Evolutionary conservation across 2,797 vertebrate genomes (phyloP).

Genomic region (Vipera latastei): DNA sequence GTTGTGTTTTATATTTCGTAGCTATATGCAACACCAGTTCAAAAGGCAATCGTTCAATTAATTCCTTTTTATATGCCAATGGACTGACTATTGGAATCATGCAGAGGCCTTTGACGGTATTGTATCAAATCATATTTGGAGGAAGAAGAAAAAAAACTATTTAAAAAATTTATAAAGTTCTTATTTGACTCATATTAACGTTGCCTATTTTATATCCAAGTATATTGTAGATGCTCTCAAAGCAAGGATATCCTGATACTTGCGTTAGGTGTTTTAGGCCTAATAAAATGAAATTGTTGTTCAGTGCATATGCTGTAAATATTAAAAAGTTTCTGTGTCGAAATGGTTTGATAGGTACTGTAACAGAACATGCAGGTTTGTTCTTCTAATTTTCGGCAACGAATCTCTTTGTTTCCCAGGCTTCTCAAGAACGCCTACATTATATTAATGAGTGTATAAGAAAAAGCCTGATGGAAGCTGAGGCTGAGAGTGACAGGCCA

Average conservation of each 20-base stretch:
- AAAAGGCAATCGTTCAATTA: neutral
- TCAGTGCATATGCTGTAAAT: neutral
- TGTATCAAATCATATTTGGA: neutral
- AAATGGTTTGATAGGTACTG: slow-evolving; percentile 3
- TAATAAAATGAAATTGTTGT: neutral
- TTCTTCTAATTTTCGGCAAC: slow-evolving; percentile 15
- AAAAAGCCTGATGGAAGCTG: slow-evolving; percentile 40
- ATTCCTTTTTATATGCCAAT: neutral
- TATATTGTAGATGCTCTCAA: neutral
- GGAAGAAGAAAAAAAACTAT: neutral
- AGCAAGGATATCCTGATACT: neutral
- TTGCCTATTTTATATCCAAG: neutral
- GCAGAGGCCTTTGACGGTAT: neutral
- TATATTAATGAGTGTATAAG: slow-evolving; percentile 71
- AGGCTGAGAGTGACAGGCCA: neutral
- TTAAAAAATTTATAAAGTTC: neutral
- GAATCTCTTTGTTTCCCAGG: slow-evolving; percentile 67
- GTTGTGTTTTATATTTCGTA: neutral
- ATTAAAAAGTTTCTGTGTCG: neutral
- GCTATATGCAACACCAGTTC: neutral
- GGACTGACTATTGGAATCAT: neutral
- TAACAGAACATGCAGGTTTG: neutral
- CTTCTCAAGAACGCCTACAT: slow-evolving; percentile 76
- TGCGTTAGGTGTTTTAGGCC: neutral
- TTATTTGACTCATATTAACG: neutral